phyloP scores from a whole-genome alignment of 2,888 invertebrate genomes.

The Tortricodes alternella region DNA sequence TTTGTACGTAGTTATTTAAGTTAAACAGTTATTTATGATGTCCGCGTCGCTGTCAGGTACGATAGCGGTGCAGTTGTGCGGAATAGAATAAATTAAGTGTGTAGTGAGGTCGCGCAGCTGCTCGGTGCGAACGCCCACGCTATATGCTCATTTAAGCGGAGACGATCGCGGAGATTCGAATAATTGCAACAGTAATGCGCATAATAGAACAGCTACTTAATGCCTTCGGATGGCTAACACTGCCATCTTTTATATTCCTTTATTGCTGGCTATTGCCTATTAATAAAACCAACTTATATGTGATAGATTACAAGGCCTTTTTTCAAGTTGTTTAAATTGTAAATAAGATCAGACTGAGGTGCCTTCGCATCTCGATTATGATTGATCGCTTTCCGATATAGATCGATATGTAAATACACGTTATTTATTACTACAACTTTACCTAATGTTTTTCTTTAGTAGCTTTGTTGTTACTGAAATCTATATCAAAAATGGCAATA shows the following conservation, averaged over 20 bases:
- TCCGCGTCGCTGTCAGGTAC: slow-evolving; percentile 33
- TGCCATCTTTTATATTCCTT: slow-evolving; percentile 52
- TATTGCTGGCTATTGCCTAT: slow-evolving; percentile 76
- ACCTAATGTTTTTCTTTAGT: slow-evolving; percentile 53
- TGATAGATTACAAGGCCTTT: slow-evolving; percentile 75
- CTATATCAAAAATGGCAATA: slow-evolving; percentile 74
- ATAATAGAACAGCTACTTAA: slow-evolving; percentile 66
- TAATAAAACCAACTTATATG: slow-evolving; percentile 68
- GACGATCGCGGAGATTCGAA: slow-evolving; percentile 66
- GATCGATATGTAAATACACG: slow-evolving; percentile 35
- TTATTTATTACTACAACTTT: slow-evolving; percentile 51
- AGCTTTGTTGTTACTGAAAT: slow-evolving; percentile 48
- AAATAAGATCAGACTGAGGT: slow-evolving; percentile 72
- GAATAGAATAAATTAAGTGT: slow-evolving; percentile 71
- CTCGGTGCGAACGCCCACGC: slow-evolving; percentile 68
- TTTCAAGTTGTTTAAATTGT: slow-evolving; percentile 70
- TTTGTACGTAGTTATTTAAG: slow-evolving; percentile 57
- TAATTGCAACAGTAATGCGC: slow-evolving; percentile 72
- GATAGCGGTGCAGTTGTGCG: slow-evolving; percentile 63
- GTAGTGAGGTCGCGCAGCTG: slow-evolving; percentile 68
- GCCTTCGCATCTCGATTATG: slow-evolving; percentile 54
- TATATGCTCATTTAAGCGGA: slow-evolving; percentile 78
- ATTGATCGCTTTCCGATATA: slow-evolving; percentile 49
- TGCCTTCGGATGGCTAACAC: slow-evolving; percentile 64
- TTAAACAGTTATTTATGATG: slow-evolving; percentile 41